Percentiles rank a stretch among this genome's conserved stretches.
phyloP scores from a whole-genome alignment of 2,797 vertebrate species.

The Lagorchestes hirsutus region DNA sequence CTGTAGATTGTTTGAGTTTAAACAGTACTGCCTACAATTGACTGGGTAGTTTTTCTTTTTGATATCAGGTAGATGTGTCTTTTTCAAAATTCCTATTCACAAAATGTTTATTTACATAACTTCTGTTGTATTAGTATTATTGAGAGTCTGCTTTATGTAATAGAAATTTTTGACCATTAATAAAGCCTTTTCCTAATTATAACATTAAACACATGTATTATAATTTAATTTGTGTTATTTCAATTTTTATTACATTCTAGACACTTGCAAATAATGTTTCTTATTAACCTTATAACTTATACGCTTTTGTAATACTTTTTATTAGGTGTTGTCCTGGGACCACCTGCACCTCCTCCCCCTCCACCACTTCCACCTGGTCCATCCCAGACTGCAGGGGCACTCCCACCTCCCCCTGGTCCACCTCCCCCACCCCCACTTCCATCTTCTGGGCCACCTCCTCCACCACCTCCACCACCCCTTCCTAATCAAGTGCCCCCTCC shows the following conservation, averaged over 20 bases:
- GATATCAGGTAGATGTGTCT: neutral
- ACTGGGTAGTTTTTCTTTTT: neutral
- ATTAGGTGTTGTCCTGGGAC: conserved; percentile 89
- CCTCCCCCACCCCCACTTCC: conserved; percentile 92
- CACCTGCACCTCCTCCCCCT: conserved; percentile 92
- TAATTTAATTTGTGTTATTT: conserved; percentile 15
- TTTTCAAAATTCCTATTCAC: neutral
- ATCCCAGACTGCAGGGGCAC: conserved; percentile 84
- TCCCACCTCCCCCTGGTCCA: conserved; percentile 87
- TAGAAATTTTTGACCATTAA: neutral
- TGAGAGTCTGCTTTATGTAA: neutral
- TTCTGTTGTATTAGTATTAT: neutral
- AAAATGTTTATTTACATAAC: neutral
- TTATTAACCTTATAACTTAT: neutral
- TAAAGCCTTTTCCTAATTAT: neutral
- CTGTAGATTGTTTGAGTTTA: neutral
- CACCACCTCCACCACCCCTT: conserved; percentile 87
- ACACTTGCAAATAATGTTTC: neutral
- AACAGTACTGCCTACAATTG: neutral
- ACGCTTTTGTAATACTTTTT: conserved; percentile 60
- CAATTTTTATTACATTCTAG: neutral
- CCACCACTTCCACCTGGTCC: conserved; percentile 92
- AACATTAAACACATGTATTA: neutral
- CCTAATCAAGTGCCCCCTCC: conserved; percentile 87
- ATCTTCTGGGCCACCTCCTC: conserved; percentile 84